A percentile compares a stretch with the other conserved stretches of the same genome.
Conservation (phyloP, 2,888 invertebrate genomes). For the Gisinianus flammeolus region DNA sequence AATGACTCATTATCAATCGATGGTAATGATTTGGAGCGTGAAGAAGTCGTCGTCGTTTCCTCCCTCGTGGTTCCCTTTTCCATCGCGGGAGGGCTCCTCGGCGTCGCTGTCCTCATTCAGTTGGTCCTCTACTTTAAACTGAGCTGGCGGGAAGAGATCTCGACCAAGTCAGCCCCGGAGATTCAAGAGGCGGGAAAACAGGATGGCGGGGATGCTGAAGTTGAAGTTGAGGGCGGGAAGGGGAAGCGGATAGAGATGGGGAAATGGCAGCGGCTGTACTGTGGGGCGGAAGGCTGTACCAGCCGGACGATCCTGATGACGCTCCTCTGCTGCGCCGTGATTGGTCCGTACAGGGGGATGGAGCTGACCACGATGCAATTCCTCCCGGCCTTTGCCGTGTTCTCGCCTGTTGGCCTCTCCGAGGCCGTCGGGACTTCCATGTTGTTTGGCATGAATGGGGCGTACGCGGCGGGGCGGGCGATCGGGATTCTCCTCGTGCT, state of each 20-base stretch:
- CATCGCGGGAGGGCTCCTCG: no score
- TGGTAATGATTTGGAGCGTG: no score
- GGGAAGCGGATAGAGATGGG: no score
- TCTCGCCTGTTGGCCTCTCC: constrained; percentile 37
- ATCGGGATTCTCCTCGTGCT: constrained; percentile 45
- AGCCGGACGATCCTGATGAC: neutral
- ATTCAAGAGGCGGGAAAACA: no score
- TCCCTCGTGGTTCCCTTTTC: neutral
- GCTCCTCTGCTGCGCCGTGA: constrained; percentile 34
- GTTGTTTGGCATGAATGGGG: constrained; percentile 38
- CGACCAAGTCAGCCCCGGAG: no score
- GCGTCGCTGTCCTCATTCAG: no score
- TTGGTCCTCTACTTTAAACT: no score
- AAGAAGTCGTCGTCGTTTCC: no score
- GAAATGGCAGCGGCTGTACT: neutral
- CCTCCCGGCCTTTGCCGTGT: constrained; percentile 49
- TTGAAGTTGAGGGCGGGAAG: no score
- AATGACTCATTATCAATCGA: no score
- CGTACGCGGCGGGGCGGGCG: constrained; percentile 40
- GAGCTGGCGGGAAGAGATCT: no score
- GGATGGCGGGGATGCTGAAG: no score
- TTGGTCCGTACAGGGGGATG: constrained; percentile 46
- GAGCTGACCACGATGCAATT: constrained; percentile 46
- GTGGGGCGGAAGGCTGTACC: constrained; percentile 5
- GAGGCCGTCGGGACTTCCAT: constrained; percentile 41